phyloP scores from a whole-genome alignment of 1,140 invertebrate genomes.

The Penaeus vannamei region DNA sequence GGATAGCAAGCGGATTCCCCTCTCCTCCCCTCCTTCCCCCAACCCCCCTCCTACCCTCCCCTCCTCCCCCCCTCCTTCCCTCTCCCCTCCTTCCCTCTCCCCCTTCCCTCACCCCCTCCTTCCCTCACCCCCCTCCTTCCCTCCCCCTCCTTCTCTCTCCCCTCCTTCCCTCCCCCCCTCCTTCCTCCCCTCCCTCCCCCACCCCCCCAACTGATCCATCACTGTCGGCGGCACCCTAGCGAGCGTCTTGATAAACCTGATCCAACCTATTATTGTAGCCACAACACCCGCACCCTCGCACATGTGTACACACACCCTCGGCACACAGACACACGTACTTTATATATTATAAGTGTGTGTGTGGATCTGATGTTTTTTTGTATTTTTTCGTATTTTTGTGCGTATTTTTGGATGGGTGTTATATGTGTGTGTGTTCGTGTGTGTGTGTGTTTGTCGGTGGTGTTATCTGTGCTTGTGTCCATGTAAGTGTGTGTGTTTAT shows the following conservation, averaged over 20 bases:
- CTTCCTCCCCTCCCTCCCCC: not conserved
- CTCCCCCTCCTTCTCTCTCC: not conserved
- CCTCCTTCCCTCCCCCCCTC: not conserved
- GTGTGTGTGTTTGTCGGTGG: no score
- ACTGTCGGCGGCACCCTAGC: constrained; percentile 26
- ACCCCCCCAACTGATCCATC: constrained; percentile 9
- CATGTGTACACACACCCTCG: not conserved
- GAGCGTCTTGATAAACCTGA: constrained; percentile 7
- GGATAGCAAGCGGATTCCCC: constrained; percentile 7
- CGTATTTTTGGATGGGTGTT: no score
- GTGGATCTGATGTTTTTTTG: not conserved
- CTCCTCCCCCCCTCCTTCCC: not conserved
- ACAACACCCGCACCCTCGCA: not conserved
- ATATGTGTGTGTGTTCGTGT: no score
- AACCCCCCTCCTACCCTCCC: no score
- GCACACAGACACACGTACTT: not conserved
- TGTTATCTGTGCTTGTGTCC: not conserved
- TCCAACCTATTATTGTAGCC: constrained; percentile 14
- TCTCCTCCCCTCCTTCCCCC: not conserved
- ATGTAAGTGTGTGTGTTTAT: no score
- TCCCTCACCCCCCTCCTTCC: not conserved
- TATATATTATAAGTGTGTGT: not conserved
- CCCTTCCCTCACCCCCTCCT: not conserved
- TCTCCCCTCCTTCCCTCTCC: not conserved
- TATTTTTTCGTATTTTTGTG: no score